Conservation (phyloP, 2,113 vertebrate species). For the Nematolebias whitei region DNA sequence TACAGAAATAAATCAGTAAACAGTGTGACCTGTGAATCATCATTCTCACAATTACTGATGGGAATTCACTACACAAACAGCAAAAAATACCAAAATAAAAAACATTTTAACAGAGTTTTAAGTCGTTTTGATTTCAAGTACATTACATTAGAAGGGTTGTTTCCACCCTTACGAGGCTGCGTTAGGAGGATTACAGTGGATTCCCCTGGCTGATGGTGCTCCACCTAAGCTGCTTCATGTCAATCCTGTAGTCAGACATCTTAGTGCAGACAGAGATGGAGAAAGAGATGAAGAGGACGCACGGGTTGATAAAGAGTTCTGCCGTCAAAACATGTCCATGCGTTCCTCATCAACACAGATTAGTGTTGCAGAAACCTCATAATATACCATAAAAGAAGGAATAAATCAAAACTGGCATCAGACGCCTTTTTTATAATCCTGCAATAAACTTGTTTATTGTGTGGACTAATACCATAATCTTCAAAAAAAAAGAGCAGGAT, state of each 20-base stretch:
- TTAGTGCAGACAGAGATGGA: slow-evolving; percentile 5
- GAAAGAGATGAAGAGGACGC: neutral
- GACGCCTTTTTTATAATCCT: neutral
- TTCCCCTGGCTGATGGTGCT: slow-evolving; percentile 25
- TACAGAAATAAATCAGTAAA: too few species aligned
- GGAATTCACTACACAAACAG: neutral
- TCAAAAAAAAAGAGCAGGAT: neutral
- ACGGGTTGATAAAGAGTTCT: neutral
- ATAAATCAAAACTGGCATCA: neutral
- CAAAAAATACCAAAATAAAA: neutral
- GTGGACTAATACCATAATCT: neutral
- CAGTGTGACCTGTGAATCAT: too few species aligned
- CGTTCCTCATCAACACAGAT: too few species aligned
- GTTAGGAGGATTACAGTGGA: slow-evolving; percentile 42
- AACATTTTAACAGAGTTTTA: neutral
- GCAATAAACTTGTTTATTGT: neutral
- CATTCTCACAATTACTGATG: too few species aligned
- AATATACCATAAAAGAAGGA: neutral
- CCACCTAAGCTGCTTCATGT: slow-evolving; percentile 45
- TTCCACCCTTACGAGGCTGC: neutral
- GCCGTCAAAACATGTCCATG: neutral
- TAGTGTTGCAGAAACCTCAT: too few species aligned
- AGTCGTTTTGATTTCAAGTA: neutral
- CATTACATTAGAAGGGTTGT: neutral
- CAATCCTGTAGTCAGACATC: slow-evolving; percentile 38